Evolutionary conservation across 1,140 invertebrate species (phyloP).

Genomic region (Megathymus violae): DNA sequence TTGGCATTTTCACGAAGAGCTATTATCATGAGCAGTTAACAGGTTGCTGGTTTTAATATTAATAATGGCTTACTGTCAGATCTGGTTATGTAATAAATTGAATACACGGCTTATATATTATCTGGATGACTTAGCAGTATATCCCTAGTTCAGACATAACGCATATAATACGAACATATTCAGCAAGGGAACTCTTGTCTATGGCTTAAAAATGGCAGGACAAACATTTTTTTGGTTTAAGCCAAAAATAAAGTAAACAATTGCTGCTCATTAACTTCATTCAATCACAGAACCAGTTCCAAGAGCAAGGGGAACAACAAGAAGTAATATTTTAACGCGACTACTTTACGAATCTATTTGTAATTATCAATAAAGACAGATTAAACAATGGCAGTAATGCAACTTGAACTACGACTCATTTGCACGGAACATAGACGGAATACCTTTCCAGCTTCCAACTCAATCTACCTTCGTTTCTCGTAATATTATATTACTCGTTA

Average conservation of each 20-base stretch:
- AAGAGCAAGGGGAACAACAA: conserved; percentile 27
- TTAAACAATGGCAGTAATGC: conserved; percentile 72
- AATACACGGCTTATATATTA: not conserved
- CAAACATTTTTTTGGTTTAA: too few relatives aligned
- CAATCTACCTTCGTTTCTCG: conserved; percentile 37
- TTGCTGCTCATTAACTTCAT: too few relatives aligned
- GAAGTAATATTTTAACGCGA: conserved; percentile 47
- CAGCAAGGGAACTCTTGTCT: too few relatives aligned
- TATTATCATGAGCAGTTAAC: conserved; percentile 16
- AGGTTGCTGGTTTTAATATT: conserved; percentile 6
- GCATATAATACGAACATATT: too few relatives aligned
- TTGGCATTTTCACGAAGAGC: conserved; percentile 48
- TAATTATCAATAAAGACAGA: conserved; percentile 47
- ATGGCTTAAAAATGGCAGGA: too few relatives aligned
- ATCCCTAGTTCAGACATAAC: too few relatives aligned
- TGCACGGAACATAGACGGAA: conserved; percentile 71
- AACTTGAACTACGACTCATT: conserved; percentile 55
- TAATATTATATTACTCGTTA: conserved; percentile 42
- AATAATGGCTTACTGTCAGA: conserved; percentile 22
- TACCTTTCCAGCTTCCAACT: conserved; percentile 51
- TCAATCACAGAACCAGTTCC: conserved; percentile 13
- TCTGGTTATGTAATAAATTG: conserved; percentile 13
- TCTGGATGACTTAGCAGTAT: too few relatives aligned
- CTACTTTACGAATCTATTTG: conserved; percentile 57
- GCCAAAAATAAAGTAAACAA: too few relatives aligned